Evolutionary conservation across 2,888 invertebrate species (phyloP), one percentile per base, ranked within the genome.

Genomic region (Catotricha subobsoleta): DNA sequence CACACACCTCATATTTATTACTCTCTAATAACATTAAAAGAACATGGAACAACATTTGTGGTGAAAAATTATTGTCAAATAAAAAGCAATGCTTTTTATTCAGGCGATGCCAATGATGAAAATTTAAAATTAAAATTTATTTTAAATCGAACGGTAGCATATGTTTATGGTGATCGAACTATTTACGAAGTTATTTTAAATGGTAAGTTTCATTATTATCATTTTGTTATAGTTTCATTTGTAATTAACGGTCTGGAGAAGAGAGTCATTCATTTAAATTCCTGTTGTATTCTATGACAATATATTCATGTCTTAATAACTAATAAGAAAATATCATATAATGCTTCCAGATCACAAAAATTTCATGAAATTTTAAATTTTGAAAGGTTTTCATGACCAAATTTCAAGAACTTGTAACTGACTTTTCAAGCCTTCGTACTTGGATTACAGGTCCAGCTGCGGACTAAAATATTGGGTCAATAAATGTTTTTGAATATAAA

Each of bases 1-100:
- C 64, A 74, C 37, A 70, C 76, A 10, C 71, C 74, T 4, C 74
- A 76, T 51, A 67, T 79, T 55, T 69, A 79, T 51, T 81, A 82
- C 56, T 82, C 79, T 2, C 62, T 76, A 47, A 59, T 54, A 15
- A 51, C 54, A 16, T 47, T 56, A 20, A 46, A 47, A 9, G 50
- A 52, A 2, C 51, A 52, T 27, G 43, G 44, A 3, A 57, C 57
- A 9, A 44, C 43, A 25, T 52, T 56, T 47, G 52, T 47, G 19
- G 41, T 57, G 25, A 49, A 51, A 16, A 52, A 49, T 6, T 62
- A 59, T 44, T 55, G 52, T 13, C 59, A 58, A 10, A 48, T 62
- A 2, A 60, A 59, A 41, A 48, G 57, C 1, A 53, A 52, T 10
- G 55, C 54, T 29, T 61, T 58, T 43, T 64, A 50, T 38, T 57